Base-by-base conservation (phyloP, 2,888 invertebrate species). In the Euclidia mi region DNA sequence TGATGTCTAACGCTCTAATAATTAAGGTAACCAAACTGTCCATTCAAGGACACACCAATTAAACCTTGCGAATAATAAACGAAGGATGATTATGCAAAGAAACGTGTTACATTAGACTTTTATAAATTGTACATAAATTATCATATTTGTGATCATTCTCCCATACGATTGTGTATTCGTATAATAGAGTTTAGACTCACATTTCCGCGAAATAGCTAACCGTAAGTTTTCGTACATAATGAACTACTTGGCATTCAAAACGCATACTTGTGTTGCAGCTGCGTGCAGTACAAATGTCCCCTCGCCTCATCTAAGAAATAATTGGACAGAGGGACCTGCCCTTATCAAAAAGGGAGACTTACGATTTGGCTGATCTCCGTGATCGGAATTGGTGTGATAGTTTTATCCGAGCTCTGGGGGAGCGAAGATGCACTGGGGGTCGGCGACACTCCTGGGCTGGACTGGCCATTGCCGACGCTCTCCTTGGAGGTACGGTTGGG, bases 401-500 rank as follows among this genome's bases (percentile, higher is more conserved):
- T 95, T 83, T 95, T 95, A 79, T 95, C 95, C 56, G 94, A 94
- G 79, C 95, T 95, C 71, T 95, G 95, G 71, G 95, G 95, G 80
- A 94, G 94, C 59, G 95, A 95, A 28, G 95, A 92, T 56, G 94
- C 92, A 79, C 95, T 94, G 61, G 95, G 95, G 56, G 96, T 96
- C 56, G 96, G 96, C 35, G 96, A 96, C 59, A 94, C 94, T 67
- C 94, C 95, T 71, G 84, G 96, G 48, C 92, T 91, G 53, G 82
- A 94, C 75, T 95, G 95, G 69, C 95, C 95, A 83, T 95, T 95
- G 56, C 95, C 94, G 66, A 95, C 95, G 90, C 95, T 95, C 86
- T 97, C 97, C 92, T 97, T 97, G 34, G 96, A 96, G 51, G 96
- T 96, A 82, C 97, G 96, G 88, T 97, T 97, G 11, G 98, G 97